Evolutionary conservation across 2,888 invertebrate genomes (phyloP), one percentile per base, ranked within the genome.

Genomic region (Conistra vaccinii): DNA sequence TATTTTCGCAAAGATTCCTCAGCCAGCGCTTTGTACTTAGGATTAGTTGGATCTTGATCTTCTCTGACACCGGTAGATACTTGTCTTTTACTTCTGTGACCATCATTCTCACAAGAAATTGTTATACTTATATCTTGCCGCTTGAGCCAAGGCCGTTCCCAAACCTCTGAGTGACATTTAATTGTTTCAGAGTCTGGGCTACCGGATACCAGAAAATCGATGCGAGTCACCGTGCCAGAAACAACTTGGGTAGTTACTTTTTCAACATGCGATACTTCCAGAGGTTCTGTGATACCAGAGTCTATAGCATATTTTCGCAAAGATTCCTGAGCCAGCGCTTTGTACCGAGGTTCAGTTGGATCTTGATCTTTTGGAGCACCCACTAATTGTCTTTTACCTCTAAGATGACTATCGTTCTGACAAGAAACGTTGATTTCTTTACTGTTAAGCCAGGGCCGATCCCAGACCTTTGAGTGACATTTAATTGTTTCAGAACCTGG

Each of bases 191-290:
- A 14, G 10, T 26, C 32, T 23, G 29, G 32, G 9, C n/a, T 55
- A 17, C 74, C 51, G 0, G 67, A 57, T 17, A 86, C 82, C 5
- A 69, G 63, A 69, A 90, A 90, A 57, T 84, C 42, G 9, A 90
- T 84, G 7, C 1, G 39, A 10, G 88, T 92, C 14, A 76, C 0
- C 0, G 14, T 0, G 1, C 91, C 92, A 1, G 88, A n/a, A n/a
- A 90, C 91, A 0, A 88, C 84, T 81, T 91, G 91, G 0, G 85
- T 89, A 1, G 78, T 73, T 4, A 89, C 92, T 53, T 78, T 84
- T 20, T 73, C 65, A 23, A 92, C 71, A 0, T 10, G 4, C 1
- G 75, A 7, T 14, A 90, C 65, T 74, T 60, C 26, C 45, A 87
- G 78, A 4, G 78, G 53, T 14, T 75, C 32, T 0, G 69, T 67